A percentile compares a stretch with the other conserved stretches of the same genome.
Conservation (phyloP, 2,797 vertebrate species). For the Coracias cyanogaster region DNA sequence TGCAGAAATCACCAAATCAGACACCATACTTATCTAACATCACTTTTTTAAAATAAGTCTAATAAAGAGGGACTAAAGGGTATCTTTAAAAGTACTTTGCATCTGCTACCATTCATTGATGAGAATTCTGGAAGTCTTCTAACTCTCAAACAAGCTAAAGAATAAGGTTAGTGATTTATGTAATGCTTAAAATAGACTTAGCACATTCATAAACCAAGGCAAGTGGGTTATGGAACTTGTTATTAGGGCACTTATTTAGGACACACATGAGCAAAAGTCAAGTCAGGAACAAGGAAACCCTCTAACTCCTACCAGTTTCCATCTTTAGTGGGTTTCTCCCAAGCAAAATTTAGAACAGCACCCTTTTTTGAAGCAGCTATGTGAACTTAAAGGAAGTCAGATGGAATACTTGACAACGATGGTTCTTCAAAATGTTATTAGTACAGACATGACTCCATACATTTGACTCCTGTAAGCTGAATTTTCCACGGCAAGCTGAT, state of each 20-base stretch:
- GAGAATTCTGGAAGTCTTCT: neutral
- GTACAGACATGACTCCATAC: neutral
- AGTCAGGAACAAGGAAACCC: neutral
- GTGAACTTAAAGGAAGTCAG: neutral
- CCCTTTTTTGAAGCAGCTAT: neutral
- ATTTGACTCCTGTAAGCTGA: accelerated
- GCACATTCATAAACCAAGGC: neutral
- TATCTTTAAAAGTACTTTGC: neutral
- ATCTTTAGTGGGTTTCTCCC: neutral
- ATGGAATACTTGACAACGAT: neutral
- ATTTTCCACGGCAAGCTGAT: neutral
- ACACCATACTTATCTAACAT: neutral
- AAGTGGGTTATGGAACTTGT: neutral
- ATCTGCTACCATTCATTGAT: neutral
- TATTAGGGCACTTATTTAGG: neutral
- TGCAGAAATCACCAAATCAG: neutral
- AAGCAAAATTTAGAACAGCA: neutral
- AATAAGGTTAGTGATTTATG: neutral
- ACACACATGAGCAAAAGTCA: neutral
- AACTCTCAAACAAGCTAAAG: neutral
- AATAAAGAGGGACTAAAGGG: neutral
- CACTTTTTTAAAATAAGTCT: neutral
- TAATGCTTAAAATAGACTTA: neutral
- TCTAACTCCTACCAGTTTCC: neutral
- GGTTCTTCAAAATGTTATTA: neutral